Base-by-base conservation (phyloP, 2,113 vertebrate genomes). In the Picathartes gymnocephalus region DNA sequence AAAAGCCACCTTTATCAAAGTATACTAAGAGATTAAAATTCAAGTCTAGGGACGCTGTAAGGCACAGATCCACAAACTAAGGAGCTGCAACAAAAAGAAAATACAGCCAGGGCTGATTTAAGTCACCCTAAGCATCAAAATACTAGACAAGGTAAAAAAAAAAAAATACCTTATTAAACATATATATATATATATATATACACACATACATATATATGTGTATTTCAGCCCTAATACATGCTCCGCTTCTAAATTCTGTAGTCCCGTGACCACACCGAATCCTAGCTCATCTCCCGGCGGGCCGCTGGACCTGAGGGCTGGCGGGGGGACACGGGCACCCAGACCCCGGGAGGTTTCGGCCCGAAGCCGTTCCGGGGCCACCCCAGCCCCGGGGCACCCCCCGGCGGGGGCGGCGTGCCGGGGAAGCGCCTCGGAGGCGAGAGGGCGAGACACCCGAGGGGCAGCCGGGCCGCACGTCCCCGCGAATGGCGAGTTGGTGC, bases 31-130 rank as follows among this genome's bases (percentile, higher is more conserved):
- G 45, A 45, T 25, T 27, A 40, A 69, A 78, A 72, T 20, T 11
- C 31, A 70, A 80, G 58, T 61, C 72, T 40, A 58, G 23, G 23
- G 14, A 70, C 20, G 37, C 50, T 37, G 57, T 11, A 31, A 66
- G 24, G 18, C 64, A 48, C 8, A 53, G 48, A 77, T 20, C 31
- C n/a, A 48, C 5, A 7, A 66, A 54, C 35, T 58, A 62, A 44
- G 20, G 21, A 54, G 42, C 9, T 24, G 11, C 5, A 33, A 42
- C 25, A 68, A 76, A 51, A 78, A 39, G 33, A 37, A 57, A 66
- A 57, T 33, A 10, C 2, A 22, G 24, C 11, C 21, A 9, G 19
- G n/a, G 19, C 11, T 72, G 57, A 66, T 0, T 7, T 13, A n/a
- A 71, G 23, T 24, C 57, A 27, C 25, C 17, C 33, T 25, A 37